Evolutionary conservation across 1,140 invertebrate species (phyloP), one percentile per base, ranked within the genome.

Genomic region (Euborellia annulipes): DNA sequence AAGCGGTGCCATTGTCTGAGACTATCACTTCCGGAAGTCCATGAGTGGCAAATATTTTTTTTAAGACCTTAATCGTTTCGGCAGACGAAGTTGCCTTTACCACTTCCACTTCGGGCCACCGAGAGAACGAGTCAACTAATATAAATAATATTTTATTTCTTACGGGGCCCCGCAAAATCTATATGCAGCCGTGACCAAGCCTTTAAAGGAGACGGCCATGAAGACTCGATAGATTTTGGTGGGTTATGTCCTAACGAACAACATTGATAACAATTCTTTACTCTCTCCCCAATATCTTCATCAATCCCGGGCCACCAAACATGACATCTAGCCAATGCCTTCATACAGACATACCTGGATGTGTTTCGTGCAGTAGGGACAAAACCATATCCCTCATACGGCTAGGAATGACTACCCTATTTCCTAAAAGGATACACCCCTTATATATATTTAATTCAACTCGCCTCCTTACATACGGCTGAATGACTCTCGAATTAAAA

Each of bases 251-350:
- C 37, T 20, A 37, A 30, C 36, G 19, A 39, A 41, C 38, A 42
- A 45, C 54, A 56, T 19, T 30, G 8, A 11, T 20, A 14, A 42
- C 49, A 56, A 16, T 7, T 16, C 41, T 41, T 34, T 4, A 41
- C 47, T 19, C 40, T 39, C 39, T 32, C 14, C 38, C 54, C 49
- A 11, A 67, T 61, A 0, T 62, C 55, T n/a, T 34, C 23, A 47
- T 68, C 57, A 1, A 67, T 57, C 7, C 52, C 49, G 13, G 56
- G 58, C 58, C 58, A 68, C 54, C 57, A 67, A 20, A 63, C 49
- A 45, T 60, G 55, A 20, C 37, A 52, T 20, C 60, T 32, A 6
- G 62, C 64, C 4, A 62, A 34, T 3, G 52, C 43, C 47, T 68
- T 69, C 59, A 64, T 67, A 7, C 22, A 11, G 18, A 34, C 38